Base-by-base conservation (phyloP, 2,888 invertebrate genomes). In the Pseudoips prasinana region DNA sequence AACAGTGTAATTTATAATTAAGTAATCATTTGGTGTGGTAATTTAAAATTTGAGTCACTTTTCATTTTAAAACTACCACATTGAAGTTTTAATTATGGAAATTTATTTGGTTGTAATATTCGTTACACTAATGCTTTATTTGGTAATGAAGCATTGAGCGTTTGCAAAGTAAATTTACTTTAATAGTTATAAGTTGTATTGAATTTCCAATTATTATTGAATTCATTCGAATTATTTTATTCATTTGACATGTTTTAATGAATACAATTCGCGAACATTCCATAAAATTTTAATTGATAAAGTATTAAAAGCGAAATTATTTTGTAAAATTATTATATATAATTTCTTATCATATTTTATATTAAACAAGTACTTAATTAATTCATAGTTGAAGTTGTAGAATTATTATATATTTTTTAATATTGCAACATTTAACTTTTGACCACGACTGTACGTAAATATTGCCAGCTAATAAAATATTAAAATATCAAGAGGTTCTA, bases 181-280 rank as follows among this genome's bases (percentile, higher is more conserved):
- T 61, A 55, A 46, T 58, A 56, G 46, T 53, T 49, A 34, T 54
- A 57, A 58, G 41, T 55, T 53, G 40, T 36, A 45, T 57, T 55
- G 53, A 64, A 63, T 64, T 66, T 69, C 69, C 67, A 64, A 51
- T 56, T 42, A 48, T 50, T n/a, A n/a, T n/a, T n/a, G n/a, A n/a
- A n/a, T n/a, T n/a, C n/a, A n/a, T n/a, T n/a, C n/a, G n/a, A n/a
- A 58, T 53, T 56, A 47, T 45, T 54, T 36, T 30, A 35, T 40
- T 48, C 30, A 33, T 36, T 45, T 35, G 14, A 39, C 18, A 31
- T 32, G 9, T 35, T 28, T 34, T 27, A 33, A 33, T 54, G 29
- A 34, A 27, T 37, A 25, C 24, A 41, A 26, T 42, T 54, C 25
- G 25, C 14, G 30, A 37, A 33, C 34, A 47, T 46, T 55, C 33